Conservation (phyloP, 1,140 invertebrate species). For the Zaprionus kolodkinae region DNA sequence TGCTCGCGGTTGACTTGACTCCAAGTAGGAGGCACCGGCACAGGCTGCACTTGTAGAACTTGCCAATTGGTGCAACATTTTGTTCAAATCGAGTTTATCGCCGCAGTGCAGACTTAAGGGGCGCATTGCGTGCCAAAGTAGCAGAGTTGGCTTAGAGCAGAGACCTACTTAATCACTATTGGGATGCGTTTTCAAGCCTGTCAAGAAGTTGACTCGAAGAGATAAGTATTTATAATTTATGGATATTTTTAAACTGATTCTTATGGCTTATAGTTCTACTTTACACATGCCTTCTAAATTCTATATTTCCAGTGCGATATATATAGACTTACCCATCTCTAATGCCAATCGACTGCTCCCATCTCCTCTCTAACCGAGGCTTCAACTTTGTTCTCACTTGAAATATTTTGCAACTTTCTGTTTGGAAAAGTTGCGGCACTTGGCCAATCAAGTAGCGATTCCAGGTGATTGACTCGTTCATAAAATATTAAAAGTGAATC, state of each 20-base stretch:
- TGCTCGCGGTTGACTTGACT: conserved; percentile 68
- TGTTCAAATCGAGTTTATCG: conserved; percentile 66
- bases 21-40: background rate
- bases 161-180: background rate
- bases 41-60: conserved; percentile 26
- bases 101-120: conserved; percentile 43
- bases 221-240: no score
- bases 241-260: no score
- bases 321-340: background rate
- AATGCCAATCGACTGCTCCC: background rate
- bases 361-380: background rate
- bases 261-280: no score
- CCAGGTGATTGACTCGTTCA: conserved; percentile 66
- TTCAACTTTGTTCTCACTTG: conserved; percentile 3
- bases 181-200: no score
- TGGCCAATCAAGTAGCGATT: conserved; percentile 8
- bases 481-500: conserved; percentile 52
- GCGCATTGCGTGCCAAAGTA: conserved; percentile 40
- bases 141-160: conserved; percentile 22
- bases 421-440: conserved; percentile 2
- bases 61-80: conserved; percentile 66
- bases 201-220: background rate
- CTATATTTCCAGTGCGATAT: no score
- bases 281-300: no score
- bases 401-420: conserved; percentile 10